These are phyloP conservation scores for Numenius arquata DNA, from an alignment of 2,113 vertebrate genomes.

Conservation along the genomic window DNA sequence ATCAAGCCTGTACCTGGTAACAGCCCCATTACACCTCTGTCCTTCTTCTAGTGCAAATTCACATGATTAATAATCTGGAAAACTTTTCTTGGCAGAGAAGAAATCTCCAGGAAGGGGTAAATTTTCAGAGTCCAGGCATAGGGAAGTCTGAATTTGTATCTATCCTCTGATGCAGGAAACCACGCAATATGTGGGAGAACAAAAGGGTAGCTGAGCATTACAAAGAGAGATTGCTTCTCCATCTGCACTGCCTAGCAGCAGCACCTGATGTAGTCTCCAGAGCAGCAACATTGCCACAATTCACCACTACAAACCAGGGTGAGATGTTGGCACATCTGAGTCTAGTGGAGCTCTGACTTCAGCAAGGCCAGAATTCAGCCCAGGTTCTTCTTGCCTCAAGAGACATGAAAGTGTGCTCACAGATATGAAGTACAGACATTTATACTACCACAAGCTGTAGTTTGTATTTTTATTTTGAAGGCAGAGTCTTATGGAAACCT, in stretches of 20 bases:
- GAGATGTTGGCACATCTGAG: constrained; percentile 14
- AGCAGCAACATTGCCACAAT: constrained; percentile 26
- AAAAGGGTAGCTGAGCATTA: constrained; percentile 3
- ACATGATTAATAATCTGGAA: neutral
- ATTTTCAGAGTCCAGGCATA: neutral
- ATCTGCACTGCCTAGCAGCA: constrained; percentile 51
- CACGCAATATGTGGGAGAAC: neutral
- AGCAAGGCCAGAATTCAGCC: constrained; percentile 18
- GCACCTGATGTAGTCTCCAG: constrained; percentile 48
- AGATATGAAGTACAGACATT: constrained; percentile 29
- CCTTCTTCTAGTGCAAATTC: neutral
- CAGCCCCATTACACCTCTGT: neutral
- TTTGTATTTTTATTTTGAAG: constrained; percentile 48
- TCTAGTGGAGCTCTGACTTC: constrained; percentile 5
- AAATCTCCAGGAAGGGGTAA: neutral
- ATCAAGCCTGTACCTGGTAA: neutral
- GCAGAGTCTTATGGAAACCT: constrained; percentile 58
- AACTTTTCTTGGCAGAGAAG: neutral
- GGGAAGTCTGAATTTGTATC: neutral
- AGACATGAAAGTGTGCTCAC: neutral
- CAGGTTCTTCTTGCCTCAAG: neutral
- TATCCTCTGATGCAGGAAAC: neutral
- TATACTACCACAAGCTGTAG: constrained; percentile 33
- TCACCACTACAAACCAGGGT: neutral
- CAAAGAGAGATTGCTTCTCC: neutral